Evolutionary conservation across 2,888 invertebrate species (phyloP).

Genomic region (Enchytraeus crypticus): DNA sequence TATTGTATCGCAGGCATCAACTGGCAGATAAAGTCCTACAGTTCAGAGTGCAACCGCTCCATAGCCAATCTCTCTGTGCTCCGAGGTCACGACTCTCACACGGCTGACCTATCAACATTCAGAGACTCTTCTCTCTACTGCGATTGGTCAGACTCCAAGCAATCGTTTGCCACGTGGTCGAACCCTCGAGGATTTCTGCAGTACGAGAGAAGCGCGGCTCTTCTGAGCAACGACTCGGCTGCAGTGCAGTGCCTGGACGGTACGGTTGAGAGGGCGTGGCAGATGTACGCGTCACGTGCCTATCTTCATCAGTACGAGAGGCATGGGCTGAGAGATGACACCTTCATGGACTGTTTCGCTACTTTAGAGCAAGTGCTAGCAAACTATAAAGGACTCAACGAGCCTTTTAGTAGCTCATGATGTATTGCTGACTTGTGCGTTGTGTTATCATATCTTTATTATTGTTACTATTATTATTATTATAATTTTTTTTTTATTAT

Average conservation of each 20-base stretch:
- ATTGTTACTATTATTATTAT: no score
- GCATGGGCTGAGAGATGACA: constrained; percentile 45
- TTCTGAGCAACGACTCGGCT: constrained; percentile 45
- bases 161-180: constrained; percentile 22
- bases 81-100: constrained; percentile 35
- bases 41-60: constrained; percentile 34
- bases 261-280: constrained; percentile 46
- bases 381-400: constrained; percentile 32
- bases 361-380: constrained; percentile 46
- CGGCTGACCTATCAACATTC: constrained; percentile 33
- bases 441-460: no score
- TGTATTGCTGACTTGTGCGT: no score
- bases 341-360: constrained; percentile 47
- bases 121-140: constrained; percentile 36
- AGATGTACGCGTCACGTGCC: constrained; percentile 47
- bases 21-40: constrained; percentile 35
- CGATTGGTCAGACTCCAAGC: constrained; percentile 30
- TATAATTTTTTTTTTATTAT: no score
- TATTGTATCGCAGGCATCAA: constrained; percentile 37
- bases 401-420: no score
- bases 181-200: constrained; percentile 38
- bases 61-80: constrained; percentile 38
- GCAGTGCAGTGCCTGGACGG: constrained; percentile 36
- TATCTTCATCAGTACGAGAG: constrained; percentile 49
- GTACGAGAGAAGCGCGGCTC: constrained; percentile 43